These are phyloP conservation scores for Pollicipes pollicipes DNA, from an alignment of 1,140 invertebrate genomes.

Conservation along the genomic window DNA sequence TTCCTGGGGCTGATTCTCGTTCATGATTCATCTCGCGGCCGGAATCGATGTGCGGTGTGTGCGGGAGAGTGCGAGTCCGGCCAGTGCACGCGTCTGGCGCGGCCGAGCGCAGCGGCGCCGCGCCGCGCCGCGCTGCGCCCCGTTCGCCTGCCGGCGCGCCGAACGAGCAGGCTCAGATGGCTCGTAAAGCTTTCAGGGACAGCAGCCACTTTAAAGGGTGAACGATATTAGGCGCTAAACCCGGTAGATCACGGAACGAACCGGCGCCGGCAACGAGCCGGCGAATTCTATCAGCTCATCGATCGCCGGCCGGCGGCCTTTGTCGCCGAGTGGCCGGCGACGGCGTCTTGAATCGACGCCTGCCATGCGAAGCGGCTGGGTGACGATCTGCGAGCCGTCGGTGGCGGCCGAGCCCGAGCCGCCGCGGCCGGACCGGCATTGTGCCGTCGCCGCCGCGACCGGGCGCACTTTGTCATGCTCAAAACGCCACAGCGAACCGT, in stretches of 20 bases:
- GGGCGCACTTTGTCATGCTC: neutral
- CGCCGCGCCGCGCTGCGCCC: too few relatives aligned
- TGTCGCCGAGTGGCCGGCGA: too few relatives aligned
- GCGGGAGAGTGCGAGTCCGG: neutral
- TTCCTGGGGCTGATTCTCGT: neutral
- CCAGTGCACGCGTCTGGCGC: too few relatives aligned
- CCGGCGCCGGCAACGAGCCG: neutral
- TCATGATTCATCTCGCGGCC: neutral
- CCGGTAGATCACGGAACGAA: neutral
- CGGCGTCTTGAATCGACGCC: too few relatives aligned
- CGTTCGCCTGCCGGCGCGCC: too few relatives aligned
- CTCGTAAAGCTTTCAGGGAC: constrained; percentile 1
- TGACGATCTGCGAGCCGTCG: too few relatives aligned
- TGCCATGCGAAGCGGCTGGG: too few relatives aligned
- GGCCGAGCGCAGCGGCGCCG: too few relatives aligned
- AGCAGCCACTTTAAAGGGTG: neutral
- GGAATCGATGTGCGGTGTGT: neutral
- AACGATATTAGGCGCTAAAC: constrained; percentile 1
- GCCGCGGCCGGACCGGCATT: neutral
- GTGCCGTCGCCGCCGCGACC: neutral
- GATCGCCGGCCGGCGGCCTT: too few relatives aligned
- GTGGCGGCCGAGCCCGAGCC: too few relatives aligned
- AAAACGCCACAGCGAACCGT: neutral
- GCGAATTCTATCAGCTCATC: neutral
- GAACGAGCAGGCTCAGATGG: neutral